phyloP scores from a whole-genome alignment of 2,797 vertebrate genomes.

The Novumbra hubbsi region DNA sequence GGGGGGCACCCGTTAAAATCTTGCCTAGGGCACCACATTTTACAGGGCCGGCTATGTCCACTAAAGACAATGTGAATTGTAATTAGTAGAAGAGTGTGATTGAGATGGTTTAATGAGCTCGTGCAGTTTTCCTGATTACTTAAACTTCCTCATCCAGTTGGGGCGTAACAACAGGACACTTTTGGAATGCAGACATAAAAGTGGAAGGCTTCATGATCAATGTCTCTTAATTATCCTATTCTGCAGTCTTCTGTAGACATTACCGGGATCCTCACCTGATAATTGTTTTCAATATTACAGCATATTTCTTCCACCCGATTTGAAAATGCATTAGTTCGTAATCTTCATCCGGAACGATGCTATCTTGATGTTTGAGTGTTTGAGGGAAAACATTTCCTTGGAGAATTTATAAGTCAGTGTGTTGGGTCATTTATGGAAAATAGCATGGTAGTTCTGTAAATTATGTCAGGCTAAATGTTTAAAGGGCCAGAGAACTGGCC shows the following conservation, averaged over 20 bases:
- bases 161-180: too few species aligned
- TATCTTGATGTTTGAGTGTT: not conserved
- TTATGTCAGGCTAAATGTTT: not conserved
- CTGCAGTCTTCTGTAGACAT: not conserved
- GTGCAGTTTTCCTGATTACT: too few species aligned
- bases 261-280: not conserved
- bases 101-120: not conserved
- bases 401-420: not conserved
- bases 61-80: too few species aligned
- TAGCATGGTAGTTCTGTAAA: not conserved
- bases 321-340: constrained; percentile 1
- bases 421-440: not conserved
- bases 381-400: not conserved
- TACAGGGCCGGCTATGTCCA: too few species aligned
- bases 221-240: not conserved
- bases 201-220: not conserved
- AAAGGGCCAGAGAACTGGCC: not conserved
- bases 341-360: not conserved
- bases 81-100: not conserved
- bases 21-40: too few species aligned
- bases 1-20: too few species aligned
- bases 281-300: not conserved
- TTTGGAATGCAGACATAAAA: too few species aligned
- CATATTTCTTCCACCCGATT: not conserved
- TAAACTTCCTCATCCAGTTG: too few species aligned